These are phyloP conservation scores for Spea hammondii DNA, from an alignment of 2,797 vertebrate genomes.

Conservation along the genomic window DNA sequence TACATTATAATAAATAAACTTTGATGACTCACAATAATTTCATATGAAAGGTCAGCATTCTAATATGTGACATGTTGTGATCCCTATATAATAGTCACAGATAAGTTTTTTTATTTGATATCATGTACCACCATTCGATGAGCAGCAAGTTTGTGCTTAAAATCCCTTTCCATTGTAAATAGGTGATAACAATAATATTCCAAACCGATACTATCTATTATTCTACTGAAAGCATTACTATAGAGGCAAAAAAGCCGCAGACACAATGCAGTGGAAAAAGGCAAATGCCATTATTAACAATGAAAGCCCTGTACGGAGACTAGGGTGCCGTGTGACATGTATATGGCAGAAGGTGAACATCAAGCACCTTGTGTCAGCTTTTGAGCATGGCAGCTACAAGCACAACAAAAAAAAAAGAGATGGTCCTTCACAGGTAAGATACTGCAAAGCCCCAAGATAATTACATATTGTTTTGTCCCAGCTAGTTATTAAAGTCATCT, in stretches of 20 bases:
- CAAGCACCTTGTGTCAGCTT: conserved; percentile 92
- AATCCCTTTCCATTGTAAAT: conserved; percentile 92
- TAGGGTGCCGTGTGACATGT: conserved; percentile 80
- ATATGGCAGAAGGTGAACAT: conserved; percentile 83
- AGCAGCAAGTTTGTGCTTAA: conserved; percentile 99
- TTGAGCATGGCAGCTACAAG: conserved; percentile 89
- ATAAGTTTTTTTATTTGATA: conserved; percentile 86
- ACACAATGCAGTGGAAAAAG: conserved; percentile 90
- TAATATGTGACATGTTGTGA: conserved; percentile 93
- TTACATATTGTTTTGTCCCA: conserved; percentile 74
- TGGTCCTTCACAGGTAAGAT: conserved; percentile 68
- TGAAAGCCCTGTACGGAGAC: conserved; percentile 80
- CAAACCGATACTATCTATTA: conserved; percentile 95
- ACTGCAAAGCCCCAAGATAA: conserved; percentile 76
- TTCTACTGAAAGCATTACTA: conserved; percentile 98
- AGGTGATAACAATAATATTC: conserved; percentile 91
- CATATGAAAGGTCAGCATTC: conserved; percentile 97
- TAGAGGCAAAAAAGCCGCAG: conserved; percentile 97
- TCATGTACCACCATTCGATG: conserved; percentile 92
- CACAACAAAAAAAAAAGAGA: conserved; percentile 83
- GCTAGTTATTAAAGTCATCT: conserved; percentile 74
- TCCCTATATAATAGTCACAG: conserved; percentile 95
- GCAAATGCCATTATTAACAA: conserved; percentile 86
- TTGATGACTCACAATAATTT: conserved; percentile 97
- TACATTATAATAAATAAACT: conserved; percentile 96